These are phyloP conservation scores for Erebia epiphron DNA, from an alignment of 2,888 invertebrate genomes.

Conservation along the genomic window DNA sequence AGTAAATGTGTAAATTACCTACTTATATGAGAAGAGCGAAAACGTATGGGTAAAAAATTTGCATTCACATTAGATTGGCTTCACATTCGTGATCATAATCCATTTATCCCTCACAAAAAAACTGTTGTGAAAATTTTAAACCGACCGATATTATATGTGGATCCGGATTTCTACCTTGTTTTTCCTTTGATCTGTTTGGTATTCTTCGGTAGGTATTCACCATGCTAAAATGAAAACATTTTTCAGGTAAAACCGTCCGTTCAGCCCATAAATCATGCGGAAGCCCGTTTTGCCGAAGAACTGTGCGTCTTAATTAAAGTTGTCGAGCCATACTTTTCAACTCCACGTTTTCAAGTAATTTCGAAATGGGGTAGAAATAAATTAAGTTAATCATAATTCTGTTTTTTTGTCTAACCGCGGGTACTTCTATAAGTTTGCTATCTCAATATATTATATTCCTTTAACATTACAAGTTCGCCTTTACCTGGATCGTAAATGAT, in stretches of 20 bases:
- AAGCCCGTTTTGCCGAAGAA: constrained; percentile 30
- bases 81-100: too few relatives aligned
- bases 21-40: too few relatives aligned
- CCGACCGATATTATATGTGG: too few relatives aligned
- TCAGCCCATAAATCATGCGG: constrained; percentile 32
- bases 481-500: too few relatives aligned
- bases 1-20: too few relatives aligned
- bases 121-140: too few relatives aligned
- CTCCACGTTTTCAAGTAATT: constrained; percentile 23
- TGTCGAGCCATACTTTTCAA: constrained; percentile 30
- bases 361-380: not conserved
- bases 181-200: not conserved
- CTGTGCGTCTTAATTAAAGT: constrained; percentile 39
- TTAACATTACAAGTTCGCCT: not conserved
- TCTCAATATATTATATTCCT: not conserved
- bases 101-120: too few relatives aligned
- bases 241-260: constrained; percentile 35
- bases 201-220: constrained; percentile 20
- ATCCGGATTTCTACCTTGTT: not conserved
- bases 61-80: too few relatives aligned
- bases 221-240: constrained; percentile 31
- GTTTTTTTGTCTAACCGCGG: not conserved
- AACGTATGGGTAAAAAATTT: too few relatives aligned
- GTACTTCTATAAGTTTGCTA: not conserved
- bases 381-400: not conserved